Evolutionary conservation across 2,797 vertebrate genomes (phyloP).

Genomic region (Anguilla obscura): DNA sequence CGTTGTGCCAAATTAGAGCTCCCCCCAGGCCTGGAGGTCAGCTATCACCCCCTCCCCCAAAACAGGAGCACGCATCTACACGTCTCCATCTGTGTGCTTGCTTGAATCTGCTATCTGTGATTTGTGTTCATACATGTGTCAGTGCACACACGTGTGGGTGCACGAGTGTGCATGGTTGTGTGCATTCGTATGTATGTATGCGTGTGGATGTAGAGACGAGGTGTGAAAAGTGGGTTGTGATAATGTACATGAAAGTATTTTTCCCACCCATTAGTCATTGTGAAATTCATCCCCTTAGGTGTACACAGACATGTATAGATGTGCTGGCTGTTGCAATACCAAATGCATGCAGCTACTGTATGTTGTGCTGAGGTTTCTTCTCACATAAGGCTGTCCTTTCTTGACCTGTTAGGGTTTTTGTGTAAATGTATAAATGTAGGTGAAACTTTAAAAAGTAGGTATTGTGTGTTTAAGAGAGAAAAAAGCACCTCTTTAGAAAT

Average conservation of each 20-base stretch:
- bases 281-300: slow-evolving; percentile 14
- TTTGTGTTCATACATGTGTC: slow-evolving; percentile 8
- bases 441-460: background rate
- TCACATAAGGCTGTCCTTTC: background rate
- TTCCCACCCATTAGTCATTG: slow-evolving; percentile 9
- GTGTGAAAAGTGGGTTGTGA: slow-evolving; percentile 5
- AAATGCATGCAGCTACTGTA: background rate
- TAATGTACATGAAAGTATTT: slow-evolving; percentile 27
- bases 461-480: background rate
- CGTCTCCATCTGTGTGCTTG: slow-evolving; percentile 23
- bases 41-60: slow-evolving; percentile 52
- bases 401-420: background rate
- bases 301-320: slow-evolving; percentile 5
- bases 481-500: background rate
- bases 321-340: background rate
- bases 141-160: slow-evolving; percentile 25
- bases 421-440: background rate
- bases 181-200: background rate
- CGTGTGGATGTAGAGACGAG: slow-evolving; percentile 9
- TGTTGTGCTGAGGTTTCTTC: background rate
- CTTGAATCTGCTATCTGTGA: background rate
- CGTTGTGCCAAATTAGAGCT: slow-evolving; percentile 63
- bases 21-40: slow-evolving; percentile 69
- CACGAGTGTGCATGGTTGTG: slow-evolving; percentile 32
- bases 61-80: slow-evolving; percentile 49